Evolutionary conservation across 2,888 invertebrate species (phyloP).

Genomic region (Nomada flava): DNA sequence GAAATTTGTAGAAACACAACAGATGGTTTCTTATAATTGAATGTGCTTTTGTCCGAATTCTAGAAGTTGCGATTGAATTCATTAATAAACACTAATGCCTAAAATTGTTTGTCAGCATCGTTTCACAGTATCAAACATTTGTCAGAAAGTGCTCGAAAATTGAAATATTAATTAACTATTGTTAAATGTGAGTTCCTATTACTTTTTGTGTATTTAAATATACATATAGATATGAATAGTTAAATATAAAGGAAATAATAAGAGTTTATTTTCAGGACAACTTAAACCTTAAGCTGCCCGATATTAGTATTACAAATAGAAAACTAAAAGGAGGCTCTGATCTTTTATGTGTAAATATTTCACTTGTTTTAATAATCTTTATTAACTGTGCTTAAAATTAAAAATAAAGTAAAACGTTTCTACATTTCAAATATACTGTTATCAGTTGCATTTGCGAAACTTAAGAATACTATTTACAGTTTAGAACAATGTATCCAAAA

Average conservation of each 20-base stretch:
- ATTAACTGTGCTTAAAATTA: no score
- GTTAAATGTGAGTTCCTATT: background rate
- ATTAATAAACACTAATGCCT: background rate
- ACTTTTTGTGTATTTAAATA: background rate
- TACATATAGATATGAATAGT: background rate
- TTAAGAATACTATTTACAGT: slow-evolving; percentile 5
- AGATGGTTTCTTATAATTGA: slow-evolving; percentile 5
- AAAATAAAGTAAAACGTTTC: background rate
- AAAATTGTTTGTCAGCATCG: background rate
- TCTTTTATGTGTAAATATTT: no score
- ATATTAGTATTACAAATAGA: no score
- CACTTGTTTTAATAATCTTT: no score
- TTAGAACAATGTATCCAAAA: background rate
- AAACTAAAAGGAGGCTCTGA: no score
- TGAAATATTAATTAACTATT: background rate
- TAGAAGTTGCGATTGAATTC: background rate
- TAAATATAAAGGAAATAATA: background rate
- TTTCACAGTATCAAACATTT: background rate
- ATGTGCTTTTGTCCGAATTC: background rate
- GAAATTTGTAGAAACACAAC: background rate
- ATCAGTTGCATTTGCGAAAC: background rate
- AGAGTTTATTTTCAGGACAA: background rate
- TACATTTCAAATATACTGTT: background rate
- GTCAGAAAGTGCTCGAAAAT: background rate
- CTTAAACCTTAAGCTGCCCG: background rate